These are phyloP conservation scores for Venustoraphidia nigricollis DNA, from an alignment of 2,888 invertebrate genomes.

Conservation along the genomic window DNA sequence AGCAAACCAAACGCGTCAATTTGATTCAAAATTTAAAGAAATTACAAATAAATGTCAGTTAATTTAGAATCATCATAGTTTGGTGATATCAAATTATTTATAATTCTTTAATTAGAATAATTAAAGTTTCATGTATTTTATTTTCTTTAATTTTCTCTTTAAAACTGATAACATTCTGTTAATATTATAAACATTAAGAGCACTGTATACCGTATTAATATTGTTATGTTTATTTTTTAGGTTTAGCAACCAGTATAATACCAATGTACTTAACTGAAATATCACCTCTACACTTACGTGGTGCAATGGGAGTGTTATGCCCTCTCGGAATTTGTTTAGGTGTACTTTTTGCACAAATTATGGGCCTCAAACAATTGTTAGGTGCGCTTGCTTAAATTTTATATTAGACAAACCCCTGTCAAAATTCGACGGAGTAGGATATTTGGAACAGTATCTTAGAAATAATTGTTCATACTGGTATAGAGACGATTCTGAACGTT, in stretches of 20 bases:
- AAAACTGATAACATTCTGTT: neutral
- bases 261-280: slow-evolving; percentile 88
- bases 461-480: no score
- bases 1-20: neutral
- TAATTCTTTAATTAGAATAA: neutral
- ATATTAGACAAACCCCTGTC: neutral
- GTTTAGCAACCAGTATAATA: slow-evolving; percentile 70
- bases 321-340: slow-evolving; percentile 69
- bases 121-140: neutral
- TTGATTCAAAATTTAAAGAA: no score
- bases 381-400: slow-evolving; percentile 25
- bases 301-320: slow-evolving; percentile 70
- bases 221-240: slow-evolving; percentile 24
- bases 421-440: no score
- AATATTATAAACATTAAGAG: no score
- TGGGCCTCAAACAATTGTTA: slow-evolving; percentile 47
- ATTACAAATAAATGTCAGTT: no score
- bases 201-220: neutral
- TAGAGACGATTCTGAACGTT: no score
- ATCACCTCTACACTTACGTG: slow-evolving; percentile 62
- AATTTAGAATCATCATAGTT: neutral
- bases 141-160: neutral
- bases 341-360: slow-evolving; percentile 56
- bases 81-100: neutral
- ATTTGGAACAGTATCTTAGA: no score